Base-by-base conservation (phyloP, 2,113 vertebrate genomes). In the Desmodus rotundus region DNA sequence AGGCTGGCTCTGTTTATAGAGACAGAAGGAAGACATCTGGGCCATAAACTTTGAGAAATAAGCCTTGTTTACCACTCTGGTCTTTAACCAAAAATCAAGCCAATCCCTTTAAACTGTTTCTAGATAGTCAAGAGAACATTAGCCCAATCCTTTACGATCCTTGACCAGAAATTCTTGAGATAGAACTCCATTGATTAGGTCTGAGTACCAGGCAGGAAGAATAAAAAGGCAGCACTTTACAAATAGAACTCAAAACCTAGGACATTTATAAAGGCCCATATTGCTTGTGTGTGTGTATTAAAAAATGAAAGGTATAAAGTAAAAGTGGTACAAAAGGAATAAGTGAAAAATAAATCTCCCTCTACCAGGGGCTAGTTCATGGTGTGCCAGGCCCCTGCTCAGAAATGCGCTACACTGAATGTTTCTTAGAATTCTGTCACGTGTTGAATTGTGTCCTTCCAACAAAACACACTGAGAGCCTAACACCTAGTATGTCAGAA, bases 1-100 rank as follows among this genome's bases (percentile, higher is more conserved):
- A 90, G 68, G 0, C 45, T 88, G 90, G 43, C 77, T 96, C 14
- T 9, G 67, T 87, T 94, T 74, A 92, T 26, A 83, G 73, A 61
- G 86, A 78, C 81, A 96, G 86, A 88, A 50, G 24, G 78, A 91
- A 70, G 52, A 81, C 52, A 77, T 93, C 87, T 82, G 87, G 81
- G 58, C 47, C 58, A 58, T 81, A 86, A 93, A 96, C 65, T 65
- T 58, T 36, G 78, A 76, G 67, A 74, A 20, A 41, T 72, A 87
- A 93, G 41, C 65, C 77, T 81, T 94, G 36, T 83, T 93, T 93
- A 84, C 19, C 56, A 72, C 45, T 82, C 80, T 81, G 77, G 20
- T 85, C 74, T 95, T 95, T 82, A 94, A 86, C 73, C 38, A 73
- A 72, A 94, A 73, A 22, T 47, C 72, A 78, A 38, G 31, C 58